phyloP scores from a whole-genome alignment of 2,113 vertebrate species.

The Amphiprion percula region DNA sequence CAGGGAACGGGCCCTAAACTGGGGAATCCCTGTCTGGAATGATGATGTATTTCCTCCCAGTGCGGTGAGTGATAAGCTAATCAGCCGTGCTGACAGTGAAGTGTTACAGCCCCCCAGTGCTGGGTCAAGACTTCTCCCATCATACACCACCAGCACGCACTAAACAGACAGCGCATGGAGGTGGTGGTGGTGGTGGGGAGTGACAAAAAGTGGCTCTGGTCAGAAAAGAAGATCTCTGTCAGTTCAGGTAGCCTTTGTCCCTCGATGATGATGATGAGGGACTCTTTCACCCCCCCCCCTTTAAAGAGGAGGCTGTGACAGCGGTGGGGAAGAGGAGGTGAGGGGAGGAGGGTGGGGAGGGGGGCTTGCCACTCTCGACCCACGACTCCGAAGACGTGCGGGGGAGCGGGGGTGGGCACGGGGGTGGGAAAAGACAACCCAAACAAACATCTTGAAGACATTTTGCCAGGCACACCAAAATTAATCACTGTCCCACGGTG shows the following conservation, averaged over 20 bases:
- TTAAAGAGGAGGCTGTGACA: constrained; percentile 60
- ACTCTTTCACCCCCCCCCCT: constrained; percentile 6
- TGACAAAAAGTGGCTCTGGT: constrained; percentile 75
- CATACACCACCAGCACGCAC: constrained; percentile 74
- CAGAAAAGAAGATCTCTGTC: constrained; percentile 83
- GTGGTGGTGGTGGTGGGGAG: constrained; percentile 50
- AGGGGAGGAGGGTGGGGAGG: constrained; percentile 21
- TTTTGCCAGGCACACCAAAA: constrained; percentile 83
- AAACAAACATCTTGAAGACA: constrained; percentile 86
- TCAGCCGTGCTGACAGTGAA: constrained; percentile 84
- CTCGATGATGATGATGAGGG: constrained; percentile 65
- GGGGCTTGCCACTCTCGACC: constrained; percentile 70
- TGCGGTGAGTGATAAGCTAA: constrained; percentile 85
- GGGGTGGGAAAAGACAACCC: constrained; percentile 79
- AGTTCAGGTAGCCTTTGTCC: constrained; percentile 83
- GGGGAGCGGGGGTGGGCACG: constrained; percentile 50
- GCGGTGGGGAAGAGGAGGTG: constrained; percentile 29
- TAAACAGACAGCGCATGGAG: constrained; percentile 71
- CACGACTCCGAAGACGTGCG: constrained; percentile 57
- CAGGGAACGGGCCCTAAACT: constrained; percentile 59
- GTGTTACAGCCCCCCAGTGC: constrained; percentile 81
- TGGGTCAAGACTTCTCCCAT: constrained; percentile 81
- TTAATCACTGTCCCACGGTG: constrained; percentile 84
- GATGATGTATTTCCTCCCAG: constrained; percentile 82
- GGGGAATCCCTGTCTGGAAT: constrained; percentile 78